Conservation (phyloP, 2,888 invertebrate genomes). For the Folsomia candida region DNA sequence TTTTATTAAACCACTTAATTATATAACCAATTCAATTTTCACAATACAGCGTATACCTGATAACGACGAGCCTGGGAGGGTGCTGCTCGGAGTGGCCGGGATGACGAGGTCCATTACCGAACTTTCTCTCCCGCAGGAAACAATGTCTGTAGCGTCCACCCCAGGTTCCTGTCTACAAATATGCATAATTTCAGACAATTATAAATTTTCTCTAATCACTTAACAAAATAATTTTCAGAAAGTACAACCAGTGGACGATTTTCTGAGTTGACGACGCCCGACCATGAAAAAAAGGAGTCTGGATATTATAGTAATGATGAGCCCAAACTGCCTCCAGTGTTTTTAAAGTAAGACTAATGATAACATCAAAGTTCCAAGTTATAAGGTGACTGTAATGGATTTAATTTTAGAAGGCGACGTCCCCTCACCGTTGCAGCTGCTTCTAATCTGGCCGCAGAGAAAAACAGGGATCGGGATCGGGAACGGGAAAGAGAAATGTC, state of each 20-base stretch:
- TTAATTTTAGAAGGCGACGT: constrained; percentile 36
- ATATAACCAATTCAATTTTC: not conserved
- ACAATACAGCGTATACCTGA: constrained; percentile 46
- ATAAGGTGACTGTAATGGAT: not conserved
- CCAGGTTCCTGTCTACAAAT: constrained; percentile 35
- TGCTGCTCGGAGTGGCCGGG: constrained; percentile 37
- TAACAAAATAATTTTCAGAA: constrained; percentile 29
- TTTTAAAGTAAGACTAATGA: constrained; percentile 48
- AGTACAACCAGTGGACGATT: constrained; percentile 50
- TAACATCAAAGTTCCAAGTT: not conserved
- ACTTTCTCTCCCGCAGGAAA: constrained; percentile 42
- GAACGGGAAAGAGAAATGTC: constrained; percentile 43
- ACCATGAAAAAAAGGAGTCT: constrained; percentile 50
- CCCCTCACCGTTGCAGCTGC: constrained; percentile 28
- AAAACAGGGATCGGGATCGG: constrained; percentile 13
- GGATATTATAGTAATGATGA: constrained; percentile 50
- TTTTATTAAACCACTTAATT: not conserved
- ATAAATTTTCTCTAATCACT: not conserved
- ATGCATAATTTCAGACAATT: not conserved
- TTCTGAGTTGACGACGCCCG: constrained; percentile 49
- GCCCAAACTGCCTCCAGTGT: constrained; percentile 46
- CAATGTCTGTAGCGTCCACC: constrained; percentile 49
- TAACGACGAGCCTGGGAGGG: constrained; percentile 49
- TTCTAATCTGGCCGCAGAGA: not conserved
- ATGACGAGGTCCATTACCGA: constrained; percentile 49